These are phyloP conservation scores for Girardinichthys multiradiatus DNA, from an alignment of 2,113 vertebrate genomes.

Conservation along the genomic window DNA sequence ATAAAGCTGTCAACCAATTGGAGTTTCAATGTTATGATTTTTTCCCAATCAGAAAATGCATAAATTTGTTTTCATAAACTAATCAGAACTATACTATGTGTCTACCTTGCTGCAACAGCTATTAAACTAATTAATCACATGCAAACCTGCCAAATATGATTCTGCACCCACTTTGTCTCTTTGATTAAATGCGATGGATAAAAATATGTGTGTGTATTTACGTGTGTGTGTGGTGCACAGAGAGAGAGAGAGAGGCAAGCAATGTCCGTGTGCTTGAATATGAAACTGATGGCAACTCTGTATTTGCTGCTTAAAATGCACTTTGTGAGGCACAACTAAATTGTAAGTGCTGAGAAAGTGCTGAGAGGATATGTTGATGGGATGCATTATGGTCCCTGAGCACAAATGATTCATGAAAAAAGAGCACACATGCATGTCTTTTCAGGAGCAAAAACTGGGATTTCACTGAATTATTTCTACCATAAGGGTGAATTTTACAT, in stretches of 20 bases:
- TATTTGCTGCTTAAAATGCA: constrained; percentile 65
- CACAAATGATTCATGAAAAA: constrained; percentile 74
- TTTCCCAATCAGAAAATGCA: constrained; percentile 70
- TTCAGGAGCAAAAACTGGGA: constrained; percentile 58
- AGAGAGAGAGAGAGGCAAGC: constrained; percentile 30
- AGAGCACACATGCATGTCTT: constrained; percentile 57
- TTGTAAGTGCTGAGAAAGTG: constrained; percentile 58
- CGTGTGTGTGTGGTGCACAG: constrained; percentile 7
- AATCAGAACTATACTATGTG: constrained; percentile 61
- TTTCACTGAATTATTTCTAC: constrained; percentile 71
- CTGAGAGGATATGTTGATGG: constrained; percentile 63
- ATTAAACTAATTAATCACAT: constrained; percentile 80
- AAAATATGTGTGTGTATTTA: constrained; percentile 16
- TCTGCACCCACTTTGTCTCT: constrained; percentile 60
- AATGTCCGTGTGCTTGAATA: constrained; percentile 31
- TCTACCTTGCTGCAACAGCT: constrained; percentile 59
- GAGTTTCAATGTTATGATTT: constrained; percentile 63
- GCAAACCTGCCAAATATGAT: constrained; percentile 70
- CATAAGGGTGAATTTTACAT: constrained; percentile 24
- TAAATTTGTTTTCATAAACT: constrained; percentile 75
- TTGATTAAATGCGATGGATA: constrained; percentile 68
- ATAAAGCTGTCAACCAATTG: constrained; percentile 47
- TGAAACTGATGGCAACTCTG: constrained; percentile 40
- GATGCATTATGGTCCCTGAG: constrained; percentile 65
- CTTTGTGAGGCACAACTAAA: constrained; percentile 58